Conservation (phyloP, 2,113 vertebrate genomes). For the Pangasianodon gigas region DNA sequence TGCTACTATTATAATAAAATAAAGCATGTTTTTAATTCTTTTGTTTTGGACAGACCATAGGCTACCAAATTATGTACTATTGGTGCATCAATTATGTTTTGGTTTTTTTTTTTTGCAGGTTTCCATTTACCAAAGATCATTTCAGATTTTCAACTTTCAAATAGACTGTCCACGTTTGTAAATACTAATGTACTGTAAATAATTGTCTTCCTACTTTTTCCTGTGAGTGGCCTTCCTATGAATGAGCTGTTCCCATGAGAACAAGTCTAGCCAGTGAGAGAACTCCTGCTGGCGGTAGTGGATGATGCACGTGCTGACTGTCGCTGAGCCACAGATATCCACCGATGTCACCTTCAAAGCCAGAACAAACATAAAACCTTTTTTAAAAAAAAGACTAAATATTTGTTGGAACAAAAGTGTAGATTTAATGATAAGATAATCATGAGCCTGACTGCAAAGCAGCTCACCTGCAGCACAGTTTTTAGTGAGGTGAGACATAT, state of each 20-base stretch:
- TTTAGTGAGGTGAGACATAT: constrained; percentile 89
- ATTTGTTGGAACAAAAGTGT: not conserved
- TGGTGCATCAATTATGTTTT: no score
- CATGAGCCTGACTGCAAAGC: not conserved
- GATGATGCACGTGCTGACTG: constrained; percentile 91
- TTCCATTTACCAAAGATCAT: no score
- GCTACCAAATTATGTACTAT: not conserved
- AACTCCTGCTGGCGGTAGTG: constrained; percentile 98
- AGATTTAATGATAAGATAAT: not conserved
- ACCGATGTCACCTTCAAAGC: constrained; percentile 84
- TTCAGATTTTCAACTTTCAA: no score
- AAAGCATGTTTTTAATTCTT: not conserved
- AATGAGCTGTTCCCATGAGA: constrained; percentile 78
- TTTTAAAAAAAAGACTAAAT: not conserved
- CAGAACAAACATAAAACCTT: not conserved
- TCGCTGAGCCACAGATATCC: constrained; percentile 82
- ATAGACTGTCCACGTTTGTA: not conserved
- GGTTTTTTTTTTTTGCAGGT: no score
- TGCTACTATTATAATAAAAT: not conserved
- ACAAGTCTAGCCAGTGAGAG: constrained; percentile 86
- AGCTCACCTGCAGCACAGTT: constrained; percentile 81
- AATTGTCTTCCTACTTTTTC: constrained; percentile 64
- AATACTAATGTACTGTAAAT: not conserved
- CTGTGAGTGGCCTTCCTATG: constrained; percentile 66
- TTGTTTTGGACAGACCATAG: not conserved